phyloP scores from a whole-genome alignment of 2,113 vertebrate species.

The Dipodomys spectabilis region DNA sequence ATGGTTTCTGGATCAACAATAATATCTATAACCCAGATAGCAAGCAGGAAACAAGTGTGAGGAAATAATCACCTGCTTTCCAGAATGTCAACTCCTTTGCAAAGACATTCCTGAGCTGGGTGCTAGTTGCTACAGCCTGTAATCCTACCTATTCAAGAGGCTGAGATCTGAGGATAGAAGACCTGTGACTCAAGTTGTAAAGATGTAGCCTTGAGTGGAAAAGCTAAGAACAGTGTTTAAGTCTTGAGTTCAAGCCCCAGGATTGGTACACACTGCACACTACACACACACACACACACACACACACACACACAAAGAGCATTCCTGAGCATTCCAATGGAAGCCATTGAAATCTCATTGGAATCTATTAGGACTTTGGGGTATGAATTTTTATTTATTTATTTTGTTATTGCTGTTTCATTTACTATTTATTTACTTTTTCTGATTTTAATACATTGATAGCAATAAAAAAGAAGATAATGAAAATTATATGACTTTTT shows the following conservation, averaged over 20 bases:
- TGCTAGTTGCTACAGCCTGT: too few species aligned
- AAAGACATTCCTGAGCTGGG: not conserved
- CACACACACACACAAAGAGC: not conserved
- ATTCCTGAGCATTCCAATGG: not conserved
- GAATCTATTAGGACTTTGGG: not conserved
- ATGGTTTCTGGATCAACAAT: not conserved
- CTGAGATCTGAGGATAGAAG: too few species aligned
- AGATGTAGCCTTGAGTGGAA: too few species aligned
- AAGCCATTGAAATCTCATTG: not conserved
- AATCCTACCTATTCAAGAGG: too few species aligned
- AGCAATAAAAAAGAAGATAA: not conserved
- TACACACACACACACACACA: too few species aligned
- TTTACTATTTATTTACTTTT: not conserved
- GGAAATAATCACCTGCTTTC: not conserved
- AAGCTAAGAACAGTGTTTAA: too few species aligned
- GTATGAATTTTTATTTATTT: not conserved
- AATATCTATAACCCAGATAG: not conserved
- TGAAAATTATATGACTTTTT: not conserved
- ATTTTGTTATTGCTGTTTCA: not conserved
- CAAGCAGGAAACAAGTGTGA: not conserved
- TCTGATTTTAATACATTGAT: not conserved
- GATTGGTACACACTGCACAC: too few species aligned
- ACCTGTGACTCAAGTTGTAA: too few species aligned
- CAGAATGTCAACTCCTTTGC: not conserved
- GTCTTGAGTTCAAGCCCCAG: too few species aligned